Conservation (phyloP, 2,888 invertebrate genomes). For the Sarcophaga caerulescens region DNA sequence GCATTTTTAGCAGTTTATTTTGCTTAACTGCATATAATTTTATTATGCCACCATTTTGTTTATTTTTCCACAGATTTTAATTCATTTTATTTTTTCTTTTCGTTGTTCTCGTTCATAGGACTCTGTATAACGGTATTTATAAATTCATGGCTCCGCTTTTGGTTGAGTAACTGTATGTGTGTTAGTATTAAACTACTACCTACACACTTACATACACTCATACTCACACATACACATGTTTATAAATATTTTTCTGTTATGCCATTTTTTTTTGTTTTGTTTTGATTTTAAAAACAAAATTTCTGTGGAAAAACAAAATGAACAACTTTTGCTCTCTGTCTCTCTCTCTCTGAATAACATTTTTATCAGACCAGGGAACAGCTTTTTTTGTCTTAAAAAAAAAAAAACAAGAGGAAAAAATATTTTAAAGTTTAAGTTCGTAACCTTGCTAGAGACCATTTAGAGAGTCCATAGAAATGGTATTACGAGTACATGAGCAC, state of each 20-base stretch:
- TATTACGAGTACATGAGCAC: no score
- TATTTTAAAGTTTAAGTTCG: constrained; percentile 55
- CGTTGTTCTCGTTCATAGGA: constrained; percentile 2
- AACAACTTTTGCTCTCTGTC: no score
- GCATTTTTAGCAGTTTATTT: constrained; percentile 40
- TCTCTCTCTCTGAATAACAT: not conserved
- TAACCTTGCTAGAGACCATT: constrained; percentile 35
- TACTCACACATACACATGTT: constrained; percentile 4
- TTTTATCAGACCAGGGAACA: not conserved
- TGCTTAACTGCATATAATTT: constrained; percentile 29
- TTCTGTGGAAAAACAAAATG: not conserved
- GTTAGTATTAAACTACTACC: not conserved
- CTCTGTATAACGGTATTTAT: not conserved
- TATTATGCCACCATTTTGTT: constrained; percentile 25
- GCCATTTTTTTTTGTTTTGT: not conserved
- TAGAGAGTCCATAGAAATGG: no score
- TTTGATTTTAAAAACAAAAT: not conserved
- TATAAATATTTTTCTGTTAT: not conserved
- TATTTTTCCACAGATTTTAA: constrained; percentile 4
- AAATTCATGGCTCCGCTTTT: constrained; percentile 14
- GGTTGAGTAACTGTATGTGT: constrained; percentile 22
- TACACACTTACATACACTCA: constrained; percentile 32
- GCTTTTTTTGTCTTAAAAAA: constrained; percentile 12
- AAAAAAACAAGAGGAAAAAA: not conserved
- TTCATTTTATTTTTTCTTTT: not conserved